phyloP scores from a whole-genome alignment of 1,140 invertebrate genomes.

The Coptotermes formosanus region DNA sequence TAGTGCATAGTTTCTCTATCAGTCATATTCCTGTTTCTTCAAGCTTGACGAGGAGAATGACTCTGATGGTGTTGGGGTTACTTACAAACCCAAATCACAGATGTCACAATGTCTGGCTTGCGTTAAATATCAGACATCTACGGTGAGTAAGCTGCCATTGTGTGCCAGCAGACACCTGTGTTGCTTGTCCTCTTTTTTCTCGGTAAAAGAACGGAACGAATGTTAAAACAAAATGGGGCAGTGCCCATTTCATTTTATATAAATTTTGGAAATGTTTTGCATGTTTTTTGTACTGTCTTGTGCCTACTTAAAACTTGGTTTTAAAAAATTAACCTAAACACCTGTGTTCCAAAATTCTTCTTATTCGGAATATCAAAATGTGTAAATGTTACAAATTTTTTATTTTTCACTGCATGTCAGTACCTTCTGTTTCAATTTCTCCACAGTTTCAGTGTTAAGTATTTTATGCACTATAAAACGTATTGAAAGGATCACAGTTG shows the following conservation, averaged over 20 bases:
- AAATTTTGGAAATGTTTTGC: background rate
- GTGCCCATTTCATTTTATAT: background rate
- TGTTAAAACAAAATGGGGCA: background rate
- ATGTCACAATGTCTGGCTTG: conserved; percentile 47
- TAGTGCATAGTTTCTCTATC: conserved; percentile 30
- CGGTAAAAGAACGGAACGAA: background rate
- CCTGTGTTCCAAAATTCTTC: background rate
- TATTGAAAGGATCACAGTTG: conserved; percentile 6
- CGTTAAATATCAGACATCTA: conserved; percentile 49
- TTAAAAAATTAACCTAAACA: background rate
- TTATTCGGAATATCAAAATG: background rate
- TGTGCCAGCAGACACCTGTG: background rate
- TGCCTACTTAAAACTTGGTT: background rate
- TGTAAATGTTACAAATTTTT: background rate
- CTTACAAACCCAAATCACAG: conserved; percentile 48
- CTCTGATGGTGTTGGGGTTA: conserved; percentile 49
- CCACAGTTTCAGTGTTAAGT: background rate
- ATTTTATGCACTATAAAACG: background rate
- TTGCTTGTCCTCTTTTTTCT: conserved; percentile 27
- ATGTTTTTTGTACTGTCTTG: background rate
- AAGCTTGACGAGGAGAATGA: conserved; percentile 52
- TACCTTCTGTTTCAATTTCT: background rate
- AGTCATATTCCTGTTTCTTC: conserved; percentile 32
- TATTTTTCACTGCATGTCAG: background rate
- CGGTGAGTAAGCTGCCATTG: conserved; percentile 46